phyloP scores from a whole-genome alignment of 2,888 invertebrate genomes.

The Amblyteles armatorius region DNA sequence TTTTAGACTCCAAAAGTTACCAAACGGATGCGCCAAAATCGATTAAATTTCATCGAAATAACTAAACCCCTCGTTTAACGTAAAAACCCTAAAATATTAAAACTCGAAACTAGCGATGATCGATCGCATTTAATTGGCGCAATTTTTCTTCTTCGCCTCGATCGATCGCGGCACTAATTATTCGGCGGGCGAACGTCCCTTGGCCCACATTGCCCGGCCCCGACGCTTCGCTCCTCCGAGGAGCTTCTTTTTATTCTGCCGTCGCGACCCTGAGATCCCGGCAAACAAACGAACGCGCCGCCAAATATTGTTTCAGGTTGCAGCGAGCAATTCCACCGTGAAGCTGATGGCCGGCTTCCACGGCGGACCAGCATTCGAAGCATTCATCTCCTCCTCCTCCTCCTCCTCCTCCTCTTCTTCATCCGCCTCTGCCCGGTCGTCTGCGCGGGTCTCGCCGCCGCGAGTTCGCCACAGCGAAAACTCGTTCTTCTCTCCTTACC shows the following conservation, averaged over 20 bases:
- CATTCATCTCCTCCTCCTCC: conserved; percentile 3
- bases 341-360: conserved; percentile 18
- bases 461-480: conserved; percentile 55
- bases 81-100: not conserved
- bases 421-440: conserved; percentile 23
- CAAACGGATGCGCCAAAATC: not conserved
- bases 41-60: not conserved
- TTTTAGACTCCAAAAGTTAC: too few species aligned
- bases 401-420: conserved; percentile 19
- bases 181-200: conserved; percentile 42
- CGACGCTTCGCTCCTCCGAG: conserved; percentile 29
- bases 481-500: conserved; percentile 65
- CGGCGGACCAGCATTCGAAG: conserved; percentile 2
- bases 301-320: conserved; percentile 62
- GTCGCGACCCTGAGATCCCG: conserved; percentile 29
- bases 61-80: not conserved
- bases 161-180: conserved; percentile 32
- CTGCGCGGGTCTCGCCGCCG: conserved; percentile 12
- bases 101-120: too few species aligned
- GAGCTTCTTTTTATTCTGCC: conserved; percentile 43
- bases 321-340: conserved; percentile 27
- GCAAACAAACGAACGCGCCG: conserved; percentile 54
- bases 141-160: conserved; percentile 1
- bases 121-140: not conserved
- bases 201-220: conserved; percentile 60